phyloP scores from a whole-genome alignment of 2,113 vertebrate species.

The Atlantisia rogersi region DNA sequence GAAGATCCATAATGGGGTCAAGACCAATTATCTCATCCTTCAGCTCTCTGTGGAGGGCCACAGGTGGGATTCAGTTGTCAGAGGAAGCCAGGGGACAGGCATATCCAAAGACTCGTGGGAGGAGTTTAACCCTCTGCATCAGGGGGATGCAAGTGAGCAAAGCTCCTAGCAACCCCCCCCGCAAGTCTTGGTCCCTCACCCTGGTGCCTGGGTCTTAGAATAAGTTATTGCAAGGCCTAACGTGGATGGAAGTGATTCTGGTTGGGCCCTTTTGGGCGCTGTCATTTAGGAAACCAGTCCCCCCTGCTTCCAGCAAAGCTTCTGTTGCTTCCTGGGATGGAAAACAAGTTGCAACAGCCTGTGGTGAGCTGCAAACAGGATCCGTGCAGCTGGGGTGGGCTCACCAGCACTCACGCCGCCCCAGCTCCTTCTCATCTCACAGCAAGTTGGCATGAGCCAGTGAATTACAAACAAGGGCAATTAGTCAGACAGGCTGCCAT shows the following conservation, averaged over 20 bases:
- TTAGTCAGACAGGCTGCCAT: background rate
- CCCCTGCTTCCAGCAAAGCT: background rate
- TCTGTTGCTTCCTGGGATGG: background rate
- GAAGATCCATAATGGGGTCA: background rate
- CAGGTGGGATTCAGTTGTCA: background rate
- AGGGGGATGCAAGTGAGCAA: background rate
- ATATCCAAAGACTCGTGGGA: background rate
- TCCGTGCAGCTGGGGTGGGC: background rate
- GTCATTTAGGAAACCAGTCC: background rate
- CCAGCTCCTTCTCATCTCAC: background rate
- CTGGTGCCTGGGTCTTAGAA: background rate
- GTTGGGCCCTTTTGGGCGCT: background rate
- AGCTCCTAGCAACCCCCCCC: background rate
- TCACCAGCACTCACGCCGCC: rapidly evolving
- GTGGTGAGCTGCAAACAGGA: background rate
- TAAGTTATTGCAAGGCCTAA: background rate
- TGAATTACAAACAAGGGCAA: background rate
- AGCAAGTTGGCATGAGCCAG: background rate
- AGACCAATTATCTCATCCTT: background rate
- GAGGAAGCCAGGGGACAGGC: background rate
- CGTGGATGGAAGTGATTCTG: rapidly evolving
- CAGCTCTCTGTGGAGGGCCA: background rate
- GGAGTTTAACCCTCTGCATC: background rate
- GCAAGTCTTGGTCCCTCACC: background rate
- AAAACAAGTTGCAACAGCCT: background rate